These are phyloP conservation scores for Marmota monax DNA, from an alignment of 2,113 vertebrate genomes.

Conservation along the genomic window DNA sequence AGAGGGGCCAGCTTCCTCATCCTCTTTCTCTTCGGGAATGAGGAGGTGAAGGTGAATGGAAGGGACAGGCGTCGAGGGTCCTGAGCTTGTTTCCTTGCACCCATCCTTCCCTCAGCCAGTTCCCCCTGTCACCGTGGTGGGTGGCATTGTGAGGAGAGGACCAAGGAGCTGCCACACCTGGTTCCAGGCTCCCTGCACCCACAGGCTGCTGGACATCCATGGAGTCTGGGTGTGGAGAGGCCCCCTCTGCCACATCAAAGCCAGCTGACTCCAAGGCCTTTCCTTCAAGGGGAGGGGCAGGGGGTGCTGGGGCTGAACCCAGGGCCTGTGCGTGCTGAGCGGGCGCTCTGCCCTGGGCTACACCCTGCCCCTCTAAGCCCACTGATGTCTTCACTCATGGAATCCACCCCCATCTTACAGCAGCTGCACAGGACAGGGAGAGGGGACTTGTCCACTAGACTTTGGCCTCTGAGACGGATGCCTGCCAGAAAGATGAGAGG, in stretches of 20 bases:
- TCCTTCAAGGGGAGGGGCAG: neutral
- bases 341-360: too few relatives aligned
- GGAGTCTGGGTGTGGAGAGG: too few relatives aligned
- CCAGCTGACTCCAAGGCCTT: neutral
- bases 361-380: neutral
- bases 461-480: neutral
- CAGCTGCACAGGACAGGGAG: neutral
- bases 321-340: neutral
- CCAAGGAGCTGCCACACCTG: rapidly evolving
- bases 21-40: conserved; percentile 88
- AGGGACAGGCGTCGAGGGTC: rapidly evolving
- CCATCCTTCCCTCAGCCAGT: neutral
- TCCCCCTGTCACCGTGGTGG: too few relatives aligned
- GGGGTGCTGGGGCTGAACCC: neutral
- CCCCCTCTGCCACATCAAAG: rapidly evolving
- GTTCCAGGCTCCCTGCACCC: neutral
- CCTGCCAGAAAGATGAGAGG: neutral
- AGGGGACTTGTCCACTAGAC: neutral
- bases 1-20: conserved; percentile 87
- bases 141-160: neutral
- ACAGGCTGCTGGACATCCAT: rapidly evolving
- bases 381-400: neutral
- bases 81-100: neutral
- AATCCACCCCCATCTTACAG: too few relatives aligned
- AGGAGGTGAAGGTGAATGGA: conserved; percentile 89